A percentile compares a stretch with the other conserved stretches of the same genome.
Conservation (phyloP, 64 coral and sea anemone species). For the Actinia tenebrosa region DNA sequence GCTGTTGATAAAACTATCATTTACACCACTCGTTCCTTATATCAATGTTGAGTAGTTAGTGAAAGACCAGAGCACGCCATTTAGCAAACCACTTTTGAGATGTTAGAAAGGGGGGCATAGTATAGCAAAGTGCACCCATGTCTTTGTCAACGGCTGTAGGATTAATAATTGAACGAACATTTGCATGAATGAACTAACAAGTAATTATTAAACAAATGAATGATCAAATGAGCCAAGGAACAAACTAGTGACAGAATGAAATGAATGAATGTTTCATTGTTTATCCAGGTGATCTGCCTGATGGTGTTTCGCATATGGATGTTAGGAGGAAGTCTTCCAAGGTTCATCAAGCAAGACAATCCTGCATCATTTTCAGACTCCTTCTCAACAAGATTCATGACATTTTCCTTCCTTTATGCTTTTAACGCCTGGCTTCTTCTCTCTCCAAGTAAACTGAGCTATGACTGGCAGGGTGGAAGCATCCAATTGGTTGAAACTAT, state of each 20-base stretch:
- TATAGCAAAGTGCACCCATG: too few species aligned
- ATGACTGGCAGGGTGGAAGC: slow-evolving; percentile 93
- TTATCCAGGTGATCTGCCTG: slow-evolving; percentile 15
- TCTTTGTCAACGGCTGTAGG: too few species aligned
- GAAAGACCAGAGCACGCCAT: too few species aligned
- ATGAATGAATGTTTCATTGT: background rate
- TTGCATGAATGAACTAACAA: too few species aligned
- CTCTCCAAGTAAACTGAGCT: slow-evolving; percentile 71
- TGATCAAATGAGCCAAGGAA: too few species aligned
- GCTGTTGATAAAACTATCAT: too few species aligned
- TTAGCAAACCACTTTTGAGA: too few species aligned
- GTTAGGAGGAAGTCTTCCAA: slow-evolving; percentile 66
- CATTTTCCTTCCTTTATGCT: slow-evolving; percentile 69
- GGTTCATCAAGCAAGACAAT: slow-evolving; percentile 79
- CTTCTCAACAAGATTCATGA: slow-evolving; percentile 55
- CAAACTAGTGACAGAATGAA: background rate
- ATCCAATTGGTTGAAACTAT: slow-evolving; percentile 71
- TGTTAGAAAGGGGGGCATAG: too few species aligned
- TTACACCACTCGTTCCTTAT: too few species aligned
- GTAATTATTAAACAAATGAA: too few species aligned
- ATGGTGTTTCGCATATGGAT: slow-evolving; percentile 82
- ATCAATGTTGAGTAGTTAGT: too few species aligned
- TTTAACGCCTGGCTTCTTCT: slow-evolving; percentile 85
- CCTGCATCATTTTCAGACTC: slow-evolving; percentile 81
- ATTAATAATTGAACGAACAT: too few species aligned